A percentile compares a stretch with the other conserved stretches of the same genome.
Conservation (phyloP, 2,113 vertebrate species). For the Austrofundulus limnaeus region DNA sequence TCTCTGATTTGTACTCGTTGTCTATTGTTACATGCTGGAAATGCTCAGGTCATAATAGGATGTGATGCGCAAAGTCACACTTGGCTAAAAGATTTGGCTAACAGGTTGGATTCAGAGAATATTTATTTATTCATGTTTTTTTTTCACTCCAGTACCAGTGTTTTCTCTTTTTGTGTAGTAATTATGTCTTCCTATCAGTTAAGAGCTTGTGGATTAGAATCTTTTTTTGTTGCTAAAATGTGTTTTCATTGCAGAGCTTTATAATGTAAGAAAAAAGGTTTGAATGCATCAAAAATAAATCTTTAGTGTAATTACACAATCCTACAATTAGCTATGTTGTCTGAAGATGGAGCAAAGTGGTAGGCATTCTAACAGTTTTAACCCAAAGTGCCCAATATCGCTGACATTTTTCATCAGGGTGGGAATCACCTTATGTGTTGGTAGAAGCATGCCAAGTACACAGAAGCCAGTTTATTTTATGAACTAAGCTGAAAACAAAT, state of each 20-base stretch:
- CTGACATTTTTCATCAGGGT: conserved; percentile 12
- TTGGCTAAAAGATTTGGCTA: neutral
- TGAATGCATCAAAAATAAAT: no score
- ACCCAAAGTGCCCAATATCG: conserved; percentile 10
- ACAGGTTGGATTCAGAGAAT: neutral
- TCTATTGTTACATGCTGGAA: no score
- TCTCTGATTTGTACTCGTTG: no score
- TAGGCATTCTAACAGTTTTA: conserved; percentile 20
- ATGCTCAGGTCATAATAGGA: neutral
- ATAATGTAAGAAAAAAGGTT: conserved; percentile 2
- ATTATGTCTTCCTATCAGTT: neutral
- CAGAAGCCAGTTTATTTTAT: conserved; percentile 11
- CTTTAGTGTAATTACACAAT: conserved; percentile 7
- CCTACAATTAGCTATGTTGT: neutral
- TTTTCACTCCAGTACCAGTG: no score
- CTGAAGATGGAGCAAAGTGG: conserved; percentile 27
- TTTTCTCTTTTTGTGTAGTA: neutral
- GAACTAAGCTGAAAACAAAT: conserved; percentile 32
- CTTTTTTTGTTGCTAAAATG: neutral
- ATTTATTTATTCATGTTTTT: no score
- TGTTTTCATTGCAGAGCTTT: neutral
- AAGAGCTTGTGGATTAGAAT: neutral
- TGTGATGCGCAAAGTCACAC: neutral
- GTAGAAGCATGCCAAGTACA: conserved; percentile 1
- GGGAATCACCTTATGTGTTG: conserved; percentile 30